A percentile compares a stretch with the other conserved stretches of the same genome.
Conservation (phyloP, 2,888 invertebrate genomes). For the Celastrina argiolus region DNA sequence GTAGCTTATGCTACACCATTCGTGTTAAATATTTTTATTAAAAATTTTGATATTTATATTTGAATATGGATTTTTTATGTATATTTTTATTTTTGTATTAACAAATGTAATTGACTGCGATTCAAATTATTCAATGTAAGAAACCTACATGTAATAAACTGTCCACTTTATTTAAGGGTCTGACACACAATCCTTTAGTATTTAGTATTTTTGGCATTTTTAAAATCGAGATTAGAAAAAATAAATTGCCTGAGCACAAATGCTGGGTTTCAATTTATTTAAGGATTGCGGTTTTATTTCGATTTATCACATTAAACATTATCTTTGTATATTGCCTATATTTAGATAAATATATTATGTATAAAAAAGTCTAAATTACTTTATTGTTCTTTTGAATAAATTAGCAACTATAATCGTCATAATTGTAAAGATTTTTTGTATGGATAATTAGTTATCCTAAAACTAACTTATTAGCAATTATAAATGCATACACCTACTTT, state of each 20-base stretch:
- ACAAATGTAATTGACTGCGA: no score
- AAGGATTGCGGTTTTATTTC: neutral
- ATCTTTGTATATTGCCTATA: neutral
- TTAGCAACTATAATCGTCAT: neutral
- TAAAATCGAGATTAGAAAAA: neutral
- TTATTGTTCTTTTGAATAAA: slow-evolving; percentile 8
- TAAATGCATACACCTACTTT: neutral
- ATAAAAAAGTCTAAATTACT: neutral
- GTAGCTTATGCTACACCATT: no score
- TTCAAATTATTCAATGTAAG: no score
- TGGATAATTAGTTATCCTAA: neutral
- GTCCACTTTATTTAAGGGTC: no score
- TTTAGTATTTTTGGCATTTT: neutral
- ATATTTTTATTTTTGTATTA: no score
- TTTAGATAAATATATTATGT: neutral
- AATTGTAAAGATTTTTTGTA: neutral
- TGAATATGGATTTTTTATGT: no score
- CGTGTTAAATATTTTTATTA: no score
- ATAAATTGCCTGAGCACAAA: neutral
- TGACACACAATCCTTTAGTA: neutral
- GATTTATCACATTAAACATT: neutral
- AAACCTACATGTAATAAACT: no score
- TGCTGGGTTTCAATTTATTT: neutral
- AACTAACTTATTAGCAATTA: neutral
- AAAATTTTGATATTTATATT: no score